These are phyloP conservation scores for Brachionus angularis DNA, from an alignment of 1,140 invertebrate species.

Conservation along the genomic window DNA sequence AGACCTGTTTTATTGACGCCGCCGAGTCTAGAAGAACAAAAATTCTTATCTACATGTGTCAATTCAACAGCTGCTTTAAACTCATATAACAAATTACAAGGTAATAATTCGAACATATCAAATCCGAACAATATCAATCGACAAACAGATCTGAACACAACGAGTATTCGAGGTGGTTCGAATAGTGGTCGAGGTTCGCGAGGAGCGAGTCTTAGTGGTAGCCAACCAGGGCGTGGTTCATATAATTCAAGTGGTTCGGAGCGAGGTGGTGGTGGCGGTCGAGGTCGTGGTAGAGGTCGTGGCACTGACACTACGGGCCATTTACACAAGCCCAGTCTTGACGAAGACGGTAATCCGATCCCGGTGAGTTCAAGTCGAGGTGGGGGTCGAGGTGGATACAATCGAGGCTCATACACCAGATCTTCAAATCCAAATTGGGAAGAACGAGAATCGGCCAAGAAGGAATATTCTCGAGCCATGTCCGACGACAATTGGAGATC, in stretches of 20 bases:
- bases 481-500: slow-evolving; percentile 34
- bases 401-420: slow-evolving; percentile 8
- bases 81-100: slow-evolving; percentile 19
- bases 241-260: not conserved
- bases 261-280: not conserved
- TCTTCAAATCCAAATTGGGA: slow-evolving; percentile 16
- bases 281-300: slow-evolving; percentile 3
- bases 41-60: slow-evolving; percentile 41
- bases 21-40: slow-evolving; percentile 72
- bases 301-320: not conserved
- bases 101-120: not conserved
- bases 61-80: not conserved
- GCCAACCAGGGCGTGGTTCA: not conserved
- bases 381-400: slow-evolving; percentile 37
- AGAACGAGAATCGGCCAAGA: not conserved
- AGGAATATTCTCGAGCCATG: slow-evolving; percentile 23
- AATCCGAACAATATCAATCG: too few relatives aligned
- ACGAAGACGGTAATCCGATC: slow-evolving; percentile 30
- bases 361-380: slow-evolving; percentile 21
- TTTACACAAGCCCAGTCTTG: not conserved
- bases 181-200: slow-evolving; percentile 1
- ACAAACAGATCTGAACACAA: not conserved
- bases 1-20: slow-evolving; percentile 71
- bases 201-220: not conserved
- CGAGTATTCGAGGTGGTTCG: not conserved